These are phyloP conservation scores for Petrosia ficiformis DNA, from an alignment of 37 sponge, comb jelly and placozoan species.

Conservation along the genomic window DNA sequence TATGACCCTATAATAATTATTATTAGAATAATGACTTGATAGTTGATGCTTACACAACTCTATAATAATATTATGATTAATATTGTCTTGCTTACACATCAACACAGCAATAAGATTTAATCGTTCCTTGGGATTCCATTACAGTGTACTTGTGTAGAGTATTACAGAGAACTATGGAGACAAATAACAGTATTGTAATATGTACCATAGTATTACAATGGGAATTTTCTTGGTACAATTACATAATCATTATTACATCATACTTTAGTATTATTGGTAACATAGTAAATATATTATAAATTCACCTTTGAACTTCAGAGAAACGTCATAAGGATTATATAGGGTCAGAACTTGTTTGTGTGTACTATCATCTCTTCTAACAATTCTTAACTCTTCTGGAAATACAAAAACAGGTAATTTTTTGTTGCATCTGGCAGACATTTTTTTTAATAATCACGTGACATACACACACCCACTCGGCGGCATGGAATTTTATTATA, in stretches of 20 bases:
- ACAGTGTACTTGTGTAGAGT: constrained; percentile 57
- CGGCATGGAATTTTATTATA: too few species aligned
- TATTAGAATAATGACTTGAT: neutral
- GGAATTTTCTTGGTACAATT: too few species aligned
- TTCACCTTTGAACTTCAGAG: constrained; percentile 64
- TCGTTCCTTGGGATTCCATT: constrained; percentile 45
- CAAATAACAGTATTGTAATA: too few species aligned
- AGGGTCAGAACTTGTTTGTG: constrained; percentile 80
- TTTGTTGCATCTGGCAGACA: too few species aligned
- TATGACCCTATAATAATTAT: neutral
- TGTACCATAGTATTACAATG: too few species aligned
- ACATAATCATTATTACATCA: too few species aligned
- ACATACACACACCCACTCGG: too few species aligned
- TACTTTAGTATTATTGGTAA: neutral
- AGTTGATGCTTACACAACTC: constrained; percentile 1
- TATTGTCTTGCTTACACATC: constrained; percentile 63
- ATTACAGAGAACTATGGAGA: constrained; percentile 57
- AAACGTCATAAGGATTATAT: constrained; percentile 88
- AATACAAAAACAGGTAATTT: constrained; percentile 79
- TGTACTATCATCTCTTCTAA: constrained; percentile 27
- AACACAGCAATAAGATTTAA: constrained; percentile 64
- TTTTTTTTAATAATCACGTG: too few species aligned
- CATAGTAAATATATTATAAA: neutral
- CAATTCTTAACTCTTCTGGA: constrained; percentile 66
- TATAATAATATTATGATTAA: neutral